Percentiles rank a stretch among this genome's conserved stretches.
Conservation (phyloP, 2,888 invertebrate genomes). For the Schizotus pectinicornis region DNA sequence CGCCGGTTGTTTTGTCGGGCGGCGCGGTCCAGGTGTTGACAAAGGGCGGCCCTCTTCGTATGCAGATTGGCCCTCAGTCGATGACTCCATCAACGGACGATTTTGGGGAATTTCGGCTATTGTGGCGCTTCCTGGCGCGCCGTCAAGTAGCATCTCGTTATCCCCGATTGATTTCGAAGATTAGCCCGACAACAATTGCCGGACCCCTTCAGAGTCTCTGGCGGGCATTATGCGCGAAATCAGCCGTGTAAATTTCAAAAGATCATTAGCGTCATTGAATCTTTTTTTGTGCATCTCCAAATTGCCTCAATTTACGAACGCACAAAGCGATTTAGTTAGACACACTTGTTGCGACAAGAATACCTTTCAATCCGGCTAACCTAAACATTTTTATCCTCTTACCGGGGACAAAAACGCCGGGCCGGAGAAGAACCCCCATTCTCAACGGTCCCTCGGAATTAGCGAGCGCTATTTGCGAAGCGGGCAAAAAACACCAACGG, state of each 20-base stretch:
- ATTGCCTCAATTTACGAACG: conserved; percentile 36
- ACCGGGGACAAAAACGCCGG: conserved; percentile 19
- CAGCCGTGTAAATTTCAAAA: conserved; percentile 32
- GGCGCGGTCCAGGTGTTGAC: conserved; percentile 53
- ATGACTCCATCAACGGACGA: background rate
- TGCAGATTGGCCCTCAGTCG: conserved; percentile 43
- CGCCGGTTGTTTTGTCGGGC: conserved; percentile 38
- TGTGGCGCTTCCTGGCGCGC: conserved; percentile 22
- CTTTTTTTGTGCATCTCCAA: conserved; percentile 34
- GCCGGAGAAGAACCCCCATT: conserved; percentile 22
- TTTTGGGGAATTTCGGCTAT: too few relatives aligned
- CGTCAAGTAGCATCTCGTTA: conserved; percentile 25
- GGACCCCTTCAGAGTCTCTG: conserved; percentile 9
- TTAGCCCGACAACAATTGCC: conserved; percentile 6
- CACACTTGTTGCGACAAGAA: conserved; percentile 38
- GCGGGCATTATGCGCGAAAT: conserved; percentile 30
- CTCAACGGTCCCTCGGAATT: conserved; percentile 23
- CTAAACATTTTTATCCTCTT: conserved; percentile 28
- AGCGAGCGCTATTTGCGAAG: conserved; percentile 23
- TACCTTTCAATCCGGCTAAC: conserved; percentile 18
- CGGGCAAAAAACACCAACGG: conserved; percentile 18
- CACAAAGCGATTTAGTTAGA: conserved; percentile 37
- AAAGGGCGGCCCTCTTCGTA: conserved; percentile 52
- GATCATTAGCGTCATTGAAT: conserved; percentile 31
- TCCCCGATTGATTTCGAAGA: conserved; percentile 4